phyloP scores from a whole-genome alignment of 2,888 invertebrate species.

The Troglohyphantes excavatus region DNA sequence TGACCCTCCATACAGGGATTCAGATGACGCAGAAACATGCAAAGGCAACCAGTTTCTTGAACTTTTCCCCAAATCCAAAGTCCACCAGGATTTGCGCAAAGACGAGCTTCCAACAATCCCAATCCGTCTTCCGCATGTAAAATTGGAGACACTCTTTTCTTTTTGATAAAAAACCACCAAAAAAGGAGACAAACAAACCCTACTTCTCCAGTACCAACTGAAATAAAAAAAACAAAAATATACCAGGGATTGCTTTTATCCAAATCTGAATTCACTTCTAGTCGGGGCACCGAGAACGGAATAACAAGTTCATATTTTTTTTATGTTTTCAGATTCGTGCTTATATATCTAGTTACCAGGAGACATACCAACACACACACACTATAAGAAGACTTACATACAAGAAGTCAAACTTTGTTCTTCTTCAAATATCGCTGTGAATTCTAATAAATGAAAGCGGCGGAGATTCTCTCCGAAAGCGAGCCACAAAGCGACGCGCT shows the following conservation, averaged over 20 bases:
- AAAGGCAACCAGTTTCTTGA: background rate
- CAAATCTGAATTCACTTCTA: background rate
- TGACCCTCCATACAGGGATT: background rate
- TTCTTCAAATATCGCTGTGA: background rate
- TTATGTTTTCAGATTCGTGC: background rate
- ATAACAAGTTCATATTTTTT: conserved; percentile 24
- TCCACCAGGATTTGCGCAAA: background rate
- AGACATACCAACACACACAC: background rate
- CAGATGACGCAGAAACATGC: background rate
- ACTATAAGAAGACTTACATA: background rate
- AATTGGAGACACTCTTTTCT: conserved; percentile 15
- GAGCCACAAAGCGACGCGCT: background rate
- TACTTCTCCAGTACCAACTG: background rate
- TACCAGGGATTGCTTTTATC: background rate
- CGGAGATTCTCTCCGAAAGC: conserved; percentile 7
- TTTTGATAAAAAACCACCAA: background rate
- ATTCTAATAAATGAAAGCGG: conserved; percentile 14
- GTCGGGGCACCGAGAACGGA: background rate
- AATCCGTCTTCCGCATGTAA: conserved; percentile 13
- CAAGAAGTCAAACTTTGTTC: conserved; percentile 7
- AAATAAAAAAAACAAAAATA: background rate
- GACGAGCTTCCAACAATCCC: background rate
- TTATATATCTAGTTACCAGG: conserved; percentile 12
- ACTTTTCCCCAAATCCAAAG: background rate
- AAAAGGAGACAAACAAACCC: conserved; percentile 1